Base-by-base conservation (phyloP, 2,888 invertebrate species). In the Linnaemya tessellans region DNA sequence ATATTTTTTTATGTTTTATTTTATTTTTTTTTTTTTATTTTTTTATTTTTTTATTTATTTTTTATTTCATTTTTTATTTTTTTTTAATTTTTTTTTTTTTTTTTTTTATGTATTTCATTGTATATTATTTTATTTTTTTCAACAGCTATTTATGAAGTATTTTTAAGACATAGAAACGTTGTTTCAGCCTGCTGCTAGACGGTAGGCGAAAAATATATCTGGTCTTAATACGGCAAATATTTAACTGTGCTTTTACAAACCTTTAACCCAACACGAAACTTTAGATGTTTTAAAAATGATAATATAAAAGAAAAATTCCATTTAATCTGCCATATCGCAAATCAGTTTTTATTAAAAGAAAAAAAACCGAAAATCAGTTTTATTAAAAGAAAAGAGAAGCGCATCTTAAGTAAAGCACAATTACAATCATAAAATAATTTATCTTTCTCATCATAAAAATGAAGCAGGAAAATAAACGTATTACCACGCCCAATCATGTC, bases 401-500 rank as follows among this genome's bases (percentile, higher is more conserved):
- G 30, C 2, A 51, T 67, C 46, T 70, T 25, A n/a, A 41, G 20
- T 60, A 60, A 70, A 68, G 62, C 25, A 56, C 15, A 77, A 65
- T 74, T 62, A 43, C 60, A 70, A 82, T 82, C 70, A 77, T 67
- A 82, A 85, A 80, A 80, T 85, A 79, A 85, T 85, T 85, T 79
- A 85, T 85, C 82, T 82, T 80, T 58, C 79, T 75, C 85, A 80
- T 80, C 73, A 68, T 0, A 68, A 64, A 78, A 65, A n/a, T 54
- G 22, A 38, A 35, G 18, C 46, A 46, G 25, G 15, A 71, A 56
- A 49, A 46, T 25, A 70, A 70, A 65, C 64, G 60, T 71, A 82
- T 85, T 85, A 85, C 85, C 82, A 85, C 85, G 85, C 85, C 85
- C 85, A 80, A 85, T 79, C 74, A 75, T 82, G 84, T 81, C 84